Evolutionary conservation across 1,140 invertebrate species (phyloP), one percentile per base, ranked within the genome.

Genomic region (Varroa destructor): DNA sequence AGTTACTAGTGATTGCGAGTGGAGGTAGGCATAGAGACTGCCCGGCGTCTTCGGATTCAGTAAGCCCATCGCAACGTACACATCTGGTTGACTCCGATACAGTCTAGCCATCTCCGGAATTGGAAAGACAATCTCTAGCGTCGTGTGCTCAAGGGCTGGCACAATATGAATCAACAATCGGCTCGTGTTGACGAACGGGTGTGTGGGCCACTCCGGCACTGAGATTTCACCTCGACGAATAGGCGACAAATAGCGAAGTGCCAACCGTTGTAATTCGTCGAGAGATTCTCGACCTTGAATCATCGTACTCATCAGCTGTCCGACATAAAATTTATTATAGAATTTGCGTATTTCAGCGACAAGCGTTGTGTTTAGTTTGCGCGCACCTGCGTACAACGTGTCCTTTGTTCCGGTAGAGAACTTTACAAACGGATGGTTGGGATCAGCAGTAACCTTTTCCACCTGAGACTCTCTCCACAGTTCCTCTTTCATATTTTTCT

Each of bases 401-500:
- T 89, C 76, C 79, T 80, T 85, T 86, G 83, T 90, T 46, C 90
- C 93, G 73, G 91, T 93, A 58, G 90, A 89, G 83, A 97, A 97
- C 81, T 94, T 93, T 73, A 85, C 87, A 79, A 86, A 96, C 0
- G 89, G 85, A 84, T 97, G 93, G 56, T 82, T 80, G 0, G 85
- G 81, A 75, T 88, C 84, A 0, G 87, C 84, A 1, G 88, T 85
- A 70, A 87, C 86, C 76, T 89, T 89, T 75, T 96, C 90, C 3
- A 98, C 80, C 80, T 96, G 93, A 79, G 88, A 84, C 12, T 90
- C 78, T 70, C 94, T 82, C 93, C 93, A 96, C 0, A 83, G 79
- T 81, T 98, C 93, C 76, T 84, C 89, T 1, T 87, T 85, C 14
- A 92, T 77, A 83, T 97, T 98, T 81, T 97, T 96, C 76, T 93